Evolutionary conservation across 1,140 invertebrate genomes (phyloP).

Genomic region (Formica exsecta): DNA sequence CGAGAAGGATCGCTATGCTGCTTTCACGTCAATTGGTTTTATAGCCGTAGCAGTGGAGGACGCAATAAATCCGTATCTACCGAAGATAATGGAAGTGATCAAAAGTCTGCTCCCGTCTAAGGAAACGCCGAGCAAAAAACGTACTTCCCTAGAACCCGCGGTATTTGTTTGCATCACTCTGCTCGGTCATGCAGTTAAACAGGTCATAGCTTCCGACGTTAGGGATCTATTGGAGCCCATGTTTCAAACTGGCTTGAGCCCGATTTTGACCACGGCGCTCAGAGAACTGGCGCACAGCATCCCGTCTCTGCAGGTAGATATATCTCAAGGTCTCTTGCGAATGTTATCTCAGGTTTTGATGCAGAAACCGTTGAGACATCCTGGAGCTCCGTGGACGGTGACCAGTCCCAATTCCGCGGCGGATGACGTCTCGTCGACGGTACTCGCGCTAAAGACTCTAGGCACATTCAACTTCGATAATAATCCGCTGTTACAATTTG

Average conservation of each 20-base stretch:
- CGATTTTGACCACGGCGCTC: conserved; percentile 95
- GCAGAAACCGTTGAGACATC: conserved; percentile 93
- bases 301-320: conserved; percentile 94
- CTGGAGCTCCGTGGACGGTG: conserved; percentile 90
- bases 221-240: conserved; percentile 95
- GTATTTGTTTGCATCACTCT: conserved; percentile 98
- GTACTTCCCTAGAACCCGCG: conserved; percentile 92
- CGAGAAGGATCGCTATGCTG: conserved; percentile 94
- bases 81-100: conserved; percentile 95
- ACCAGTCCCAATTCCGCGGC: conserved; percentile 82
- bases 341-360: conserved; percentile 96
- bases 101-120: conserved; percentile 93
- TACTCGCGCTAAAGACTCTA: conserved; percentile 96
- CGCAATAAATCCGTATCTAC: conserved; percentile 93
- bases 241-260: conserved; percentile 96
- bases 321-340: conserved; percentile 96
- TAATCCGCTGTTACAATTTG: conserved; percentile 96
- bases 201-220: conserved; percentile 92
- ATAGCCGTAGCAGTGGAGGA: conserved; percentile 96
- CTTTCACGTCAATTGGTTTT: conserved; percentile 96
- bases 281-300: conserved; percentile 96
- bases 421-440: conserved; percentile 93
- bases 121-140: conserved; percentile 91
- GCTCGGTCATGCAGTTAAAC: conserved; percentile 94
- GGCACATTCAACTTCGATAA: conserved; percentile 99